phyloP scores from a whole-genome alignment of 2,888 invertebrate species.

The Trilocha varians region DNA sequence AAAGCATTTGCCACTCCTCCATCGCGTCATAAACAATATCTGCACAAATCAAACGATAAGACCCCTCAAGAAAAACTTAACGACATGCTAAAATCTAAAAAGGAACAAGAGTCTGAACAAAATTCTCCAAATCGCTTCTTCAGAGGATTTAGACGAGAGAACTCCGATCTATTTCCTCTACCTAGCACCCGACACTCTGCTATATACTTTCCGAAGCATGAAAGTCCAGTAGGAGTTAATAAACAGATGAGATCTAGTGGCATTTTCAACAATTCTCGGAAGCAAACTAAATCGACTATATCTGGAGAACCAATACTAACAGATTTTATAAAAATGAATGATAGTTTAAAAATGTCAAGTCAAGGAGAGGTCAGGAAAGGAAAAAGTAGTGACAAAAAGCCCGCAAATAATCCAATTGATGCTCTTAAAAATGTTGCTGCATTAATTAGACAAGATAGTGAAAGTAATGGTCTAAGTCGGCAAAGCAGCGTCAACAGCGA shows the following conservation, averaged over 20 bases:
- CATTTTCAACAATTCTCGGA: constrained; percentile 78
- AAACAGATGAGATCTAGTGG: constrained; percentile 78
- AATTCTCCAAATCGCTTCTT: constrained; percentile 81
- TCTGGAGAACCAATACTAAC: constrained; percentile 80
- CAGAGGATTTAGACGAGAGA: constrained; percentile 86
- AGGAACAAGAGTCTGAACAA: constrained; percentile 80
- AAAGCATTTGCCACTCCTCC: constrained; percentile 60
- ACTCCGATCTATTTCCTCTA: constrained; percentile 87
- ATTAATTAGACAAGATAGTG: constrained; percentile 55
- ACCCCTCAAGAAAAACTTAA: constrained; percentile 59
- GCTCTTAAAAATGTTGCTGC: constrained; percentile 61
- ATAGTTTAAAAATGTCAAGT: constrained; percentile 61
- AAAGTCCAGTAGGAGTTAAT: constrained; percentile 54
- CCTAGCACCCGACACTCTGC: constrained; percentile 84
- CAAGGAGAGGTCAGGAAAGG: constrained; percentile 50
- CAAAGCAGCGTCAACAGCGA: constrained; percentile 58
- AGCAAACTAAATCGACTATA: constrained; percentile 61
- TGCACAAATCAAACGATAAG: constrained; percentile 49
- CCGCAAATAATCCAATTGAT: constrained; percentile 49
- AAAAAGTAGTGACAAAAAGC: constrained; percentile 35
- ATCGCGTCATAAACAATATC: constrained; percentile 49
- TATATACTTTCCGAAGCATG: constrained; percentile 73
- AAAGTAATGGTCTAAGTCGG: constrained; percentile 45
- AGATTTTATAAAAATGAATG: constrained; percentile 77
- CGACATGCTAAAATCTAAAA: constrained; percentile 75